These are phyloP conservation scores for Chaitophorus viminalis DNA, from an alignment of 2,888 invertebrate species.

Conservation along the genomic window DNA sequence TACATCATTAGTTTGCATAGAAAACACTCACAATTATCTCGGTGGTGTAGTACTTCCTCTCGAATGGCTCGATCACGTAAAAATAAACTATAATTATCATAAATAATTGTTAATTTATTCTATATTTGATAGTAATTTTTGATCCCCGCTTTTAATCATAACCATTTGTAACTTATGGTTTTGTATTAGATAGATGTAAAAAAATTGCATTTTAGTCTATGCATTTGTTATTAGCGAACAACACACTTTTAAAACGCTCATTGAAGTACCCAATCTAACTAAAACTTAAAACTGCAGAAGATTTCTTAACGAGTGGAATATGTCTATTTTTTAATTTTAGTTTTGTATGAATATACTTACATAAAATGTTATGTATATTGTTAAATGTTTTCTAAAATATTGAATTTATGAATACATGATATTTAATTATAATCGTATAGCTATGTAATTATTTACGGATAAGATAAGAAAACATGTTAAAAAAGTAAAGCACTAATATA, in stretches of 20 bases:
- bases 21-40: constrained; percentile 91
- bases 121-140: not conserved
- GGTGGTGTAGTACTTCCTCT: constrained; percentile 87
- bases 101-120: not conserved
- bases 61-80: constrained; percentile 78
- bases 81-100: not conserved
- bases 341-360: too few species aligned
- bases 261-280: not conserved
- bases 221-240: not conserved
- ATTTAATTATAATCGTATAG: too few species aligned
- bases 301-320: not conserved
- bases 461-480: too few species aligned
- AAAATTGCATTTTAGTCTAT: not conserved
- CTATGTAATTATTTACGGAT: too few species aligned
- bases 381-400: not conserved
- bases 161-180: not conserved
- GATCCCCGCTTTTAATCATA: not conserved
- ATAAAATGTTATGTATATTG: too few species aligned
- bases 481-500: too few species aligned
- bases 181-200: not conserved
- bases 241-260: not conserved
- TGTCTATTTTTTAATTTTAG: not conserved
- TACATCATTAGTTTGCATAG: constrained; percentile 83
- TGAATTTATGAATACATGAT: too few species aligned
- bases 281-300: not conserved